Base-by-base conservation (phyloP, 2,113 vertebrate species). In the Rutilus rutilus region DNA sequence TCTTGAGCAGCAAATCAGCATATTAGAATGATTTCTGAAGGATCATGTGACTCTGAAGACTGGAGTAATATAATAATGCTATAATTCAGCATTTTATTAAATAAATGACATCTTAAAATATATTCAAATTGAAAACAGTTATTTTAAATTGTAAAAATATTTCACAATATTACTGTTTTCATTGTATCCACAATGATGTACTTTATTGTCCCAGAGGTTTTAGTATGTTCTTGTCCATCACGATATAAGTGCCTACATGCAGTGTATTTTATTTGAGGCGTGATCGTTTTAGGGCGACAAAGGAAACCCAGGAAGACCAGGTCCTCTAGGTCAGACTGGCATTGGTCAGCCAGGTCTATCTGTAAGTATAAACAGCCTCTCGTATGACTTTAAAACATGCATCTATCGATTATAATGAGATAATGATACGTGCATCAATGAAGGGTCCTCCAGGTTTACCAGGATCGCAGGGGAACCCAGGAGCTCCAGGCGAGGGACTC, bases 281-380 rank as follows among this genome's bases (percentile, higher is more conserved):
- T 45, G 62, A 50, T 90, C 64, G 15, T 81, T 87, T 69, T 73
- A 98, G 97, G 97, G 97, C 76, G 96, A 95, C 88, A 95, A 92
- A 67, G 97, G 97, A 17, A 90, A 87, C 85, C 94, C 95, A 88
- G 97, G 97, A 90, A 92, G 91, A 91, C 87, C 86, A 4, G 97
- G 97, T 36, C 88, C 90, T 0, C 84, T 86, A 5, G 97, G 97
- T 87, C 94, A 93, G 0, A 79, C 73, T 54, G 96, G 95, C 80
- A 86, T 87, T 65, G 96, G 96, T 86, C 96, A 97, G 86, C 95
- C 96, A 21, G 97, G 97, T 50, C 90, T 92, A 82, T 90, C 90
- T n/a, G 97, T 98, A 93, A 97, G 96, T 94, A 62, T 4, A 54
- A 60, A 73, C 23, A 36, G 15, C 33, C 30, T 79, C 25, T 25